Percentiles rank a stretch among this genome's conserved stretches.
These are phyloP conservation scores for Cepaea nemoralis DNA, from an alignment of 1,140 invertebrate species.

Conservation along the genomic window DNA sequence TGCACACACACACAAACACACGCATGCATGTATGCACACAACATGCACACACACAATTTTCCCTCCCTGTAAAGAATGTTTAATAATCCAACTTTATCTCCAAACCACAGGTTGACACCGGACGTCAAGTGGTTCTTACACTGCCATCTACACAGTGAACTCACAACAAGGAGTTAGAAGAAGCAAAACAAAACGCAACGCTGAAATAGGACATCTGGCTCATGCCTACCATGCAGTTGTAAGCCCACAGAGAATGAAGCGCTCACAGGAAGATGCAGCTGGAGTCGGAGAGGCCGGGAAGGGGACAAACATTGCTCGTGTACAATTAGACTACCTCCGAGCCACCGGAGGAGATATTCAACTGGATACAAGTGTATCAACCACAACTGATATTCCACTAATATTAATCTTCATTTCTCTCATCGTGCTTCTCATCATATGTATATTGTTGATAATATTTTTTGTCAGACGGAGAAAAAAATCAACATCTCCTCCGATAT, in stretches of 20 bases:
- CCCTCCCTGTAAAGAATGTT: too few relatives aligned
- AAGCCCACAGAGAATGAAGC: conserved; percentile 31
- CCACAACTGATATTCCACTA: conserved; percentile 46
- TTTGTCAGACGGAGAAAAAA: conserved; percentile 55
- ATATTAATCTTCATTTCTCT: conserved; percentile 58
- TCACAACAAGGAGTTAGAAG: conserved; percentile 54
- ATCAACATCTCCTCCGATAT: conserved; percentile 56
- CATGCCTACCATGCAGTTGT: conserved; percentile 12
- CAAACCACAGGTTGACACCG: conserved; percentile 37
- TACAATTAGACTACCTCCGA: conserved; percentile 52
- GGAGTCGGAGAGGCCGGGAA: conserved; percentile 57
- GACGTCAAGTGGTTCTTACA: conserved; percentile 72
- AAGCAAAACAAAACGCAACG: conserved; percentile 57
- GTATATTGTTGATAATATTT: conserved; percentile 55
- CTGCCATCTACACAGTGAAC: conserved; percentile 68
- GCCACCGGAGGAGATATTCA: conserved; percentile 40
- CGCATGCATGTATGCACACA: too few relatives aligned
- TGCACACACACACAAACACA: too few relatives aligned
- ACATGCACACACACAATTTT: too few relatives aligned
- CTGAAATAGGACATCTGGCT: background rate
- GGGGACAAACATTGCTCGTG: conserved; percentile 70
- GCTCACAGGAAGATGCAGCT: conserved; percentile 49
- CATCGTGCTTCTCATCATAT: conserved; percentile 54
- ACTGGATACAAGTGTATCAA: conserved; percentile 48
- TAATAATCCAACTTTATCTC: background rate